Evolutionary conservation across 2,888 invertebrate species (phyloP).

Genomic region (Spatulosminthurus flaviceps): DNA sequence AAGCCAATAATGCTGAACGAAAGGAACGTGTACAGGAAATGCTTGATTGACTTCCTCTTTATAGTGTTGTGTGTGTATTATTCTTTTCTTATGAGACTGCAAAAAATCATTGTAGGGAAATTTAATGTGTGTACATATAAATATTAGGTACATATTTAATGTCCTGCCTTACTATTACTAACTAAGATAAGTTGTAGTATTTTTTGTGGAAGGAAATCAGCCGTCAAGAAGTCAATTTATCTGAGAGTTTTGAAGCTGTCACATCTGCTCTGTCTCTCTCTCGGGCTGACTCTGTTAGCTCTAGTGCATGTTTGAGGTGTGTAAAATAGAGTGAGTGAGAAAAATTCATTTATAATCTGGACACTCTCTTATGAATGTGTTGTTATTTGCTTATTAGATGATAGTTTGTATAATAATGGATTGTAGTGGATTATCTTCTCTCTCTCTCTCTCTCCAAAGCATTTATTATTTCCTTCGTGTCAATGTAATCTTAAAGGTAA

Average conservation of each 20-base stretch:
- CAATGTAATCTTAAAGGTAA: not conserved
- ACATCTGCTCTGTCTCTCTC: not conserved
- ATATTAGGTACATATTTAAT: too few species aligned
- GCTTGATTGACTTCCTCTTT: slow-evolving; percentile 29
- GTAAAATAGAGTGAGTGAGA: not conserved
- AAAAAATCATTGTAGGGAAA: not conserved
- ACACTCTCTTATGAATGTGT: not conserved
- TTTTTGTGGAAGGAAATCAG: slow-evolving; percentile 30
- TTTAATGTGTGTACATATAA: not conserved
- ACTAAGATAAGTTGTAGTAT: too few species aligned
- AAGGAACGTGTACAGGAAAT: slow-evolving; percentile 20
- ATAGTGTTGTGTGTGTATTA: too few species aligned
- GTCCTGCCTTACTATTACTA: too few species aligned
- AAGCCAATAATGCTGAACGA: not conserved
- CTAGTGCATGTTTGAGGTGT: too few species aligned
- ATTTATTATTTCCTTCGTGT: slow-evolving; percentile 4
- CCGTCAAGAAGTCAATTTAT: slow-evolving; percentile 44
- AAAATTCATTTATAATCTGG: not conserved
- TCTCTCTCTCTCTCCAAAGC: too few species aligned
- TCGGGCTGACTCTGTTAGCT: not conserved
- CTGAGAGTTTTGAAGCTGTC: slow-evolving; percentile 30
- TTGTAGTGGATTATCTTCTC: not conserved
- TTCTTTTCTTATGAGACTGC: too few species aligned
- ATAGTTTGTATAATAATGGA: not conserved
- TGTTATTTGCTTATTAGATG: not conserved